Evolutionary conservation across 1,140 invertebrate genomes (phyloP).

Genomic region (Octopus sinensis): DNA sequence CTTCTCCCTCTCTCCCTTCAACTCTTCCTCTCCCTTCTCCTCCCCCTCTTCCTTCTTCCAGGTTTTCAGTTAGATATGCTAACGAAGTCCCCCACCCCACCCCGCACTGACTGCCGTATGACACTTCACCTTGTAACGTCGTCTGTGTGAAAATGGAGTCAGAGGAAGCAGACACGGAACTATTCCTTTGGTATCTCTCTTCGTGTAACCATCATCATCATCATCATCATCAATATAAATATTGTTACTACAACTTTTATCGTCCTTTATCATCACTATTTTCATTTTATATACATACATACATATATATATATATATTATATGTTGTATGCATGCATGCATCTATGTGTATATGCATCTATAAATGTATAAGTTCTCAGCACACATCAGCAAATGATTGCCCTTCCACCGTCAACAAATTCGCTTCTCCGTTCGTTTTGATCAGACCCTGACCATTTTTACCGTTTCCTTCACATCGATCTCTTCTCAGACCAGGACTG

Average conservation of each 20-base stretch:
- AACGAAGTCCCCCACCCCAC: too few relatives aligned
- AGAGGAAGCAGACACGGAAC: too few relatives aligned
- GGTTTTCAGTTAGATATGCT: too few relatives aligned
- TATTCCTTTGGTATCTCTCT: not conserved
- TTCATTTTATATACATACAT: not conserved
- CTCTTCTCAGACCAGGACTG: not conserved
- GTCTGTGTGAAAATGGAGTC: too few relatives aligned
- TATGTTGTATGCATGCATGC: not conserved
- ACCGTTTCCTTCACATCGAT: not conserved
- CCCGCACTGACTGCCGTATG: too few relatives aligned
- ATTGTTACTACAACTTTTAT: not conserved
- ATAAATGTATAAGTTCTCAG: not conserved
- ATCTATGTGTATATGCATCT: not conserved
- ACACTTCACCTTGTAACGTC: too few relatives aligned
- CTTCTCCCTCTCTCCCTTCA: too few relatives aligned
- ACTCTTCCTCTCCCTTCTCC: too few relatives aligned
- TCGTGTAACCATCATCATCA: not conserved
- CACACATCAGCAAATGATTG: conserved; percentile 10
- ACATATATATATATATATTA: not conserved
- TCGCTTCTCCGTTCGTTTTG: not conserved
- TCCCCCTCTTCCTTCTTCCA: too few relatives aligned
- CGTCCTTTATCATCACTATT: not conserved
- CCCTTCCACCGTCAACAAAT: not conserved
- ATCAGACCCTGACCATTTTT: not conserved
- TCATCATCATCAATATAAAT: not conserved